Conservation (phyloP, 2,113 vertebrate genomes). For the Gymnogyps californianus region DNA sequence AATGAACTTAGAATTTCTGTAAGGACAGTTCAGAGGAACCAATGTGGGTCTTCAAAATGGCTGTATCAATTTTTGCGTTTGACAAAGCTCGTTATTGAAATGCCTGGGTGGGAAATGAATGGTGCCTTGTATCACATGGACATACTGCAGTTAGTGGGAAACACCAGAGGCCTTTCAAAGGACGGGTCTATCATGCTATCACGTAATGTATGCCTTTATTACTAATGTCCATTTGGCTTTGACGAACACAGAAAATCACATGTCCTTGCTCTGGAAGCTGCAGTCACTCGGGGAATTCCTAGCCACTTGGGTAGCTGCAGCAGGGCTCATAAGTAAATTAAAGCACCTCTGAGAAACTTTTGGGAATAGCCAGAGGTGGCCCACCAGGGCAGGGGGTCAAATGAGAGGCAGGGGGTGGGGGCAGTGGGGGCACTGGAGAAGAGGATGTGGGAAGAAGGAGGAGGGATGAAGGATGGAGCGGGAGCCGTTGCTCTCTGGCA, state of each 20-base stretch:
- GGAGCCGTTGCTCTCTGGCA: not conserved
- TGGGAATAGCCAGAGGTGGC: not conserved
- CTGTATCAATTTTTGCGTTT: not conserved
- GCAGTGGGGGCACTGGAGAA: not conserved
- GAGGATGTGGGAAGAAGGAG: not conserved
- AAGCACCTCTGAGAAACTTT: not conserved
- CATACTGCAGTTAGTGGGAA: not conserved
- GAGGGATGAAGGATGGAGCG: not conserved
- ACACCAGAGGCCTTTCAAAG: not conserved
- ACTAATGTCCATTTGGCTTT: not conserved
- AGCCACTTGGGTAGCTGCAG: not conserved
- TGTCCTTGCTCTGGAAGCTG: not conserved
- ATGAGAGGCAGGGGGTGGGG: not conserved
- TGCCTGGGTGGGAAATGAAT: not conserved
- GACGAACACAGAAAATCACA: not conserved
- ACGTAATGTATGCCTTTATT: not conserved
- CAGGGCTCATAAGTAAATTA: not conserved
- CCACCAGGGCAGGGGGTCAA: not conserved
- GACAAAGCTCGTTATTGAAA: not conserved
- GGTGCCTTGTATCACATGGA: not conserved
- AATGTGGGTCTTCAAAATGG: not conserved
- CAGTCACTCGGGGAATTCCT: not conserved
- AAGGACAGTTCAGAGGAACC: not conserved
- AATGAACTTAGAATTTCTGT: not conserved
- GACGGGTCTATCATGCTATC: not conserved